phyloP scores from a whole-genome alignment of 23 tunicate species.

The Diplosoma virens region DNA sequence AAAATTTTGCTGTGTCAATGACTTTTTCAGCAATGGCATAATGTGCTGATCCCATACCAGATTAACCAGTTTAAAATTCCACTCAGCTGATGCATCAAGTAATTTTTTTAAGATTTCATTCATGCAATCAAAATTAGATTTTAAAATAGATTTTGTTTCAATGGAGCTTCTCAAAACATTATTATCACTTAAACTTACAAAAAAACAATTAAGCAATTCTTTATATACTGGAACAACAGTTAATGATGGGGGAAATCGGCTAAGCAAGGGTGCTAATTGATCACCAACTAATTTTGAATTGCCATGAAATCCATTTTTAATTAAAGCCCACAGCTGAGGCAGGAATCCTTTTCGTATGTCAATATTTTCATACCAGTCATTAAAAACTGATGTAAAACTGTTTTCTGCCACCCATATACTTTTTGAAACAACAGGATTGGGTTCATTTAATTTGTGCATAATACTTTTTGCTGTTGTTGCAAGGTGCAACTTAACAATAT shows the following conservation, averaged over 20 bases:
- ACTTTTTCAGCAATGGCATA: constrained; percentile 32
- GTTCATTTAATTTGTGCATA: constrained; percentile 55
- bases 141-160: constrained; percentile 49
- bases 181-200: constrained; percentile 12
- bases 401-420: constrained; percentile 62
- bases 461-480: constrained; percentile 36
- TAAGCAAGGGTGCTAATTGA: constrained; percentile 27
- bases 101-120: constrained; percentile 24
- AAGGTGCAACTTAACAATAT: constrained; percentile 23
- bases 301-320: constrained; percentile 73
- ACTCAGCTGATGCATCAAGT: constrained; percentile 2
- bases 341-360: constrained; percentile 74
- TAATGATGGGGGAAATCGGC: constrained; percentile 42
- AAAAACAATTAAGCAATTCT: constrained; percentile 47
- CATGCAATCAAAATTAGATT: constrained; percentile 42
- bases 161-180: constrained; percentile 19
- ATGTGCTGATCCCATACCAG: constrained; percentile 25
- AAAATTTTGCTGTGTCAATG: constrained; percentile 12
- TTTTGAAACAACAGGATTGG: constrained; percentile 26
- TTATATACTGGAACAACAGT: constrained; percentile 38
- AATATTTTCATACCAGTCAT: constrained; percentile 50
- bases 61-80: constrained; percentile 6
- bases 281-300: constrained; percentile 35
- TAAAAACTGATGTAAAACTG: constrained; percentile 14
- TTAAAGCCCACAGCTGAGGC: constrained; percentile 47